phyloP scores from a whole-genome alignment of 2,797 vertebrate species.

The Poeciliopsis presidionis region DNA sequence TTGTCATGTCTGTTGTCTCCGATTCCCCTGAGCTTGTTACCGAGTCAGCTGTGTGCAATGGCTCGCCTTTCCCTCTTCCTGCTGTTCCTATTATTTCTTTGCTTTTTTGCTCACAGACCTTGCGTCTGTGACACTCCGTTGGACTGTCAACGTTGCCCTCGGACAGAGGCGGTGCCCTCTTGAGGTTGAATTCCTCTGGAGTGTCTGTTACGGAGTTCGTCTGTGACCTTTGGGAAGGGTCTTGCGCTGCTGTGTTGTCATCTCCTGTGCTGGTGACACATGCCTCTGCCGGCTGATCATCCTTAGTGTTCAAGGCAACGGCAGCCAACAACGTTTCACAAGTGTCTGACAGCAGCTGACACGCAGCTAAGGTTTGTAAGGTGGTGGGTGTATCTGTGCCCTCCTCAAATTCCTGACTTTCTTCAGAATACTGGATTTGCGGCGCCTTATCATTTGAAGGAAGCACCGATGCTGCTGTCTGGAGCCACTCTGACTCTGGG shows the following conservation, averaged over 20 bases:
- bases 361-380: constrained; percentile 30
- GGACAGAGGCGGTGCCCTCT: constrained; percentile 44
- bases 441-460: constrained; percentile 55
- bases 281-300: constrained; percentile 42
- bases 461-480: constrained; percentile 67
- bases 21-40: constrained; percentile 73
- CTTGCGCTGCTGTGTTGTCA: constrained; percentile 49
- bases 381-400: constrained; percentile 37
- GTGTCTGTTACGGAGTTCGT: constrained; percentile 58
- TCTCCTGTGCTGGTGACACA: constrained; percentile 50
- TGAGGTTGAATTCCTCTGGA: constrained; percentile 52
- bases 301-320: constrained; percentile 36
- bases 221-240: constrained; percentile 65
- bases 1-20: constrained; percentile 64
- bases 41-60: constrained; percentile 50
- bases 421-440: constrained; percentile 26
- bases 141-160: constrained; percentile 53
- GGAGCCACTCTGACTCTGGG: constrained; percentile 74
- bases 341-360: constrained; percentile 57
- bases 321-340: constrained; percentile 29
- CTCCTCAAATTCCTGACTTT: constrained; percentile 48
- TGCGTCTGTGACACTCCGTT: constrained; percentile 45
- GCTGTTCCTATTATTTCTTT: constrained; percentile 51
- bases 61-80: constrained; percentile 51
- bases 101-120: constrained; percentile 33